A percentile compares a stretch with the other conserved stretches of the same genome.
These are phyloP conservation scores for Podilymbus podiceps DNA, from an alignment of 2,113 vertebrate species.

Conservation along the genomic window DNA sequence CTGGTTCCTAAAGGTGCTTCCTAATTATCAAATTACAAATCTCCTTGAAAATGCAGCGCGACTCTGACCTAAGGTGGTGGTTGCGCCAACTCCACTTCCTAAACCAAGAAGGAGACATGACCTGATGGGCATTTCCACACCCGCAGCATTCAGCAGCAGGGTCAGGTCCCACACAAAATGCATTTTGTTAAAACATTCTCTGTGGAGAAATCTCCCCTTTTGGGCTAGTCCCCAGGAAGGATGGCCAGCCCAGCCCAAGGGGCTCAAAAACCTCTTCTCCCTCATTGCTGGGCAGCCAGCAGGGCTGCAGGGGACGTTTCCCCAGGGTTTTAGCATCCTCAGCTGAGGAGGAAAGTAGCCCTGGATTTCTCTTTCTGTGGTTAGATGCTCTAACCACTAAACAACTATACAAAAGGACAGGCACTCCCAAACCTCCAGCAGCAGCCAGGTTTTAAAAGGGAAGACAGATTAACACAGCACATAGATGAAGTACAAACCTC, in stretches of 20 bases:
- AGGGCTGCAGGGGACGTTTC: neutral
- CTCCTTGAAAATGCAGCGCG: neutral
- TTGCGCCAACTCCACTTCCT: neutral
- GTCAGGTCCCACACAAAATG: neutral
- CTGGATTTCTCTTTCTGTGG: neutral
- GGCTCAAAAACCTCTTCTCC: neutral
- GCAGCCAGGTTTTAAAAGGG: slow-evolving; percentile 13
- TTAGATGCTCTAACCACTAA: neutral
- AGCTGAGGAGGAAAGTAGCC: neutral
- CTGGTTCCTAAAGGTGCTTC: neutral
- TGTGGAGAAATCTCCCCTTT: neutral
- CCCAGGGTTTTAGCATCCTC: neutral
- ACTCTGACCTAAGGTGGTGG: neutral
- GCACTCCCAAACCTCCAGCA: neutral
- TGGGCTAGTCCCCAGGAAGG: neutral
- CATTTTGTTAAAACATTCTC: neutral
- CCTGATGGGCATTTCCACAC: neutral
- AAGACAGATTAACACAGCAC: slow-evolving; percentile 29
- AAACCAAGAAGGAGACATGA: neutral
- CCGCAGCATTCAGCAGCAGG: neutral
- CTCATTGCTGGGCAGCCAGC: neutral
- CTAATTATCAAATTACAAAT: neutral
- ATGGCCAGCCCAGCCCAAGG: neutral
- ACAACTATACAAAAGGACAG: neutral
- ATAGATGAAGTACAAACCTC: slow-evolving; percentile 26